Evolutionary conservation across 2,113 vertebrate genomes (phyloP).

Genomic region (Syrmaticus mikado): DNA sequence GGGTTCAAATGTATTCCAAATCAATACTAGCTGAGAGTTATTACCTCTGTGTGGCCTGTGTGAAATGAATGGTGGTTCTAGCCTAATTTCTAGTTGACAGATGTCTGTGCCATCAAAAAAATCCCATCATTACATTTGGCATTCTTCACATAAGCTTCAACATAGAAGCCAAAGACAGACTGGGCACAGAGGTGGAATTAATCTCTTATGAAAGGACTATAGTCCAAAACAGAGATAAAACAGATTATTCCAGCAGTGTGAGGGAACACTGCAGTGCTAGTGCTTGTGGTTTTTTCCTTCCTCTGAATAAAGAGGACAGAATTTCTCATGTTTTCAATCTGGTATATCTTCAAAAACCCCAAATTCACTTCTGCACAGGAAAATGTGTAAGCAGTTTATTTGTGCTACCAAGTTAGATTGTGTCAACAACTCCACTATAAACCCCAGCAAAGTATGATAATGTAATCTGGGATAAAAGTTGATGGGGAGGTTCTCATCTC

Average conservation of each 20-base stretch:
- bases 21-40: slow-evolving; percentile 31
- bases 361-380: slow-evolving; percentile 1
- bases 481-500: background rate
- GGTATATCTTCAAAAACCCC: slow-evolving; percentile 20
- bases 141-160: slow-evolving; percentile 24
- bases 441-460: slow-evolving; percentile 21
- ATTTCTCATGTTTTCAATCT: slow-evolving; percentile 14
- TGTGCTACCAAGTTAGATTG: background rate
- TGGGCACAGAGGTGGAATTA: slow-evolving; percentile 50
- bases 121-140: slow-evolving; percentile 15
- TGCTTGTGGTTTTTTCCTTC: background rate
- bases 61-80: slow-evolving; percentile 20
- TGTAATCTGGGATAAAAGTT: slow-evolving; percentile 40
- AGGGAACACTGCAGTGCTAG: background rate
- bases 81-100: slow-evolving; percentile 38
- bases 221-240: slow-evolving; percentile 31
- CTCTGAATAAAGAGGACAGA: background rate
- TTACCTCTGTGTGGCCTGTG: slow-evolving; percentile 6
- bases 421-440: background rate
- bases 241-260: background rate
- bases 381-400: background rate
- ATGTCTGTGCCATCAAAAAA: slow-evolving; percentile 39
- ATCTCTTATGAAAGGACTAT: slow-evolving; percentile 25
- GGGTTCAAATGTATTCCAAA: slow-evolving; percentile 37
- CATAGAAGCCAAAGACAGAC: background rate